Percentiles rank a stretch among this genome's conserved stretches.
Evolutionary conservation across 2,888 invertebrate genomes (phyloP).

Genomic region (Agrochola circellaris): DNA sequence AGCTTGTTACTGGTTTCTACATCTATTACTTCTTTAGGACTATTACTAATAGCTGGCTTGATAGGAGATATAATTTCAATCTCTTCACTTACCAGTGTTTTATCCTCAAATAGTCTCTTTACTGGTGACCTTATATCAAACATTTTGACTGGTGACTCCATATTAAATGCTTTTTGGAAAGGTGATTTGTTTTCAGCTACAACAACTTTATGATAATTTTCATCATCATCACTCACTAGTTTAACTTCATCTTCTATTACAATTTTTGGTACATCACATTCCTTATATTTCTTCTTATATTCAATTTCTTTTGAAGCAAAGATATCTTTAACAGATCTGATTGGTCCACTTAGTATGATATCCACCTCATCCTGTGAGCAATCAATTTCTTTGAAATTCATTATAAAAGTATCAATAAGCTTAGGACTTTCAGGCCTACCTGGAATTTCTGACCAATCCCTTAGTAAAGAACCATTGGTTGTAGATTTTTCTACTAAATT

Average conservation of each 20-base stretch:
- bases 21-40: slow-evolving; percentile 22
- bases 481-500: slow-evolving; percentile 84
- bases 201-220: not conserved
- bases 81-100: slow-evolving; percentile 5
- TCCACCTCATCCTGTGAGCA: slow-evolving; percentile 83
- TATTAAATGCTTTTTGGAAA: slow-evolving; percentile 1
- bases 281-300: slow-evolving; percentile 6
- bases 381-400: slow-evolving; percentile 79
- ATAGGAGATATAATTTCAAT: slow-evolving; percentile 30
- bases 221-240: not conserved
- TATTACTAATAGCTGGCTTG: slow-evolving; percentile 10
- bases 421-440: slow-evolving; percentile 91
- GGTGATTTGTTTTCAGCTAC: slow-evolving; percentile 11
- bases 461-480: slow-evolving; percentile 88
- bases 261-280: slow-evolving; percentile 18
- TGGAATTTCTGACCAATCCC: slow-evolving; percentile 91
- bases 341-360: slow-evolving; percentile 80
- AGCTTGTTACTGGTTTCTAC: slow-evolving; percentile 32
- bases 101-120: slow-evolving; percentile 15
- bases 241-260: slow-evolving; percentile 24
- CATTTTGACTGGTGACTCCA: slow-evolving; percentile 16
- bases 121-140: slow-evolving; percentile 21
- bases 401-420: slow-evolving; percentile 60
- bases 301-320: slow-evolving; percentile 61
- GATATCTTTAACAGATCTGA: slow-evolving; percentile 74